Conservation (phyloP, 2,797 vertebrate genomes). For the Muscicapa striata region DNA sequence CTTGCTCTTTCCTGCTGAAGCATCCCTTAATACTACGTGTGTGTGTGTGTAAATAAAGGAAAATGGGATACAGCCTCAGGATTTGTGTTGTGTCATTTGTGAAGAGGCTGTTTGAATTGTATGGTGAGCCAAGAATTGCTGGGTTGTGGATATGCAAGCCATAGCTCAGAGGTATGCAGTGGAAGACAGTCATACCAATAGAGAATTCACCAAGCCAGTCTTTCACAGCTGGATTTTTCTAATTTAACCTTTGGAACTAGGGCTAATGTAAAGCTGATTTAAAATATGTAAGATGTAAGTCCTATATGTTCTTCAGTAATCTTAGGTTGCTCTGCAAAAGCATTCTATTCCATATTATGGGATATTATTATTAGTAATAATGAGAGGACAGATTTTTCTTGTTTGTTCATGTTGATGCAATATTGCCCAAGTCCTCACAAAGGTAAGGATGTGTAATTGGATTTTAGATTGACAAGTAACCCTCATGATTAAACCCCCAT, state of each 20-base stretch:
- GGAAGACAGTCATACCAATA: background rate
- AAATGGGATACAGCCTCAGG: background rate
- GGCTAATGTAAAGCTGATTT: background rate
- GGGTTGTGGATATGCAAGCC: background rate
- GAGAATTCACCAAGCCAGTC: background rate
- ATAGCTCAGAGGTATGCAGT: background rate
- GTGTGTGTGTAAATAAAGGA: background rate
- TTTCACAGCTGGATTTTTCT: background rate
- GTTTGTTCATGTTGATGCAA: background rate
- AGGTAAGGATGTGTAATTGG: background rate
- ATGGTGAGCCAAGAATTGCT: background rate
- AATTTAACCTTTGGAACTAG: background rate
- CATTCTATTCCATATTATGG: background rate
- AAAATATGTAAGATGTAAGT: background rate
- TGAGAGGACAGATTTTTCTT: background rate
- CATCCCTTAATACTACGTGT: background rate
- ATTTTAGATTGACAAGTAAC: background rate
- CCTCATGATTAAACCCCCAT: background rate
- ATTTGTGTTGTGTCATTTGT: slow-evolving; percentile 9
- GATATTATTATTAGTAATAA: background rate
- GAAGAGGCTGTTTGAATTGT: background rate
- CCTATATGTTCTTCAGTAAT: background rate
- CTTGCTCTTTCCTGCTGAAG: slow-evolving; percentile 8
- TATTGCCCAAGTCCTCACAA: background rate
- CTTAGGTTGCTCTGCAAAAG: background rate